These are phyloP conservation scores for Rhingia rostrata DNA, from an alignment of 2,888 invertebrate species.

Conservation along the genomic window DNA sequence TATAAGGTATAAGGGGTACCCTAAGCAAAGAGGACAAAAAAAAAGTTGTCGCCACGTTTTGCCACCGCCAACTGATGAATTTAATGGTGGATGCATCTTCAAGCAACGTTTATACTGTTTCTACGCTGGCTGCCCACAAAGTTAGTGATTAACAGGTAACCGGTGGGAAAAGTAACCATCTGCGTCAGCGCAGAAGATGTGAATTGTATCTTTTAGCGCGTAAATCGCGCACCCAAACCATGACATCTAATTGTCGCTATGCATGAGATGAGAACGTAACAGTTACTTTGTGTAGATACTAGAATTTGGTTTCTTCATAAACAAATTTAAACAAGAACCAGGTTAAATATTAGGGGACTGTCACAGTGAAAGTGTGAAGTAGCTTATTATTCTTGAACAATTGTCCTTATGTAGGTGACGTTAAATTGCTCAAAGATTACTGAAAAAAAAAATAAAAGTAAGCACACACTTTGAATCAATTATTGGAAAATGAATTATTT, in stretches of 20 bases:
- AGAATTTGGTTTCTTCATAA: constrained; percentile 5
- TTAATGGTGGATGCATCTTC: constrained; percentile 73
- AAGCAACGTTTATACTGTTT: constrained; percentile 82
- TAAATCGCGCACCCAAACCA: constrained; percentile 49
- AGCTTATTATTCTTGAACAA: not conserved
- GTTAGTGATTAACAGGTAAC: constrained; percentile 67
- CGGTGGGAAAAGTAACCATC: constrained; percentile 61
- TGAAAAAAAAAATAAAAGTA: constrained; percentile 51
- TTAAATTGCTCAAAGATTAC: constrained; percentile 18
- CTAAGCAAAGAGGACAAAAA: constrained; percentile 11
- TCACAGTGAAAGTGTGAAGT: constrained; percentile 61
- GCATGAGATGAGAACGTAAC: constrained; percentile 69
- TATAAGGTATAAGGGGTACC: no score
- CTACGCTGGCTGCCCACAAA: constrained; percentile 83
- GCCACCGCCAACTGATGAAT: constrained; percentile 50
- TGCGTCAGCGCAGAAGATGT: constrained; percentile 54
- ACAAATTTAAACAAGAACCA: constrained; percentile 23
- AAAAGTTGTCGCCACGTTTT: constrained; percentile 71
- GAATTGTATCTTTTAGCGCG: constrained; percentile 56
- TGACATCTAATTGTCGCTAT: constrained; percentile 71
- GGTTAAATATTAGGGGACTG: constrained; percentile 4
- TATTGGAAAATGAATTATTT: not conserved
- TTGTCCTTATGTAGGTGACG: constrained; percentile 1
- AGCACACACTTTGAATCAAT: not conserved
- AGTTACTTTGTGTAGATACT: constrained; percentile 36